Conservation (phyloP, 2,113 vertebrate species). For the Tragelaphus buxtoni region DNA sequence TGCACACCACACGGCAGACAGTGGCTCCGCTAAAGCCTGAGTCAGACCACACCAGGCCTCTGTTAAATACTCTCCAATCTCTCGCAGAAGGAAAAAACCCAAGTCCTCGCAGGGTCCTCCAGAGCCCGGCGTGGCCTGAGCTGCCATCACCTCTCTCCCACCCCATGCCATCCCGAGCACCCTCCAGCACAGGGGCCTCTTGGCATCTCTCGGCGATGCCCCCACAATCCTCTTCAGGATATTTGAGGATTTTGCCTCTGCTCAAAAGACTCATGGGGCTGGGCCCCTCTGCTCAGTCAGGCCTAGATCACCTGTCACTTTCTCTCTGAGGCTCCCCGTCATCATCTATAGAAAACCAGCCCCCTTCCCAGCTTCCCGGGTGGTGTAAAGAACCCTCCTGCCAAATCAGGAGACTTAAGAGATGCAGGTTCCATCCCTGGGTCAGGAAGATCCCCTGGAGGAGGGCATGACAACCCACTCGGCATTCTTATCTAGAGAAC, state of each 20-base stretch:
- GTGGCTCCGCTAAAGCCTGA: rapidly evolving
- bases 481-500: background rate
- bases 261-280: too few species aligned
- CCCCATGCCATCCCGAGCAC: rapidly evolving
- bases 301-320: background rate
- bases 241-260: too few species aligned
- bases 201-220: rapidly evolving
- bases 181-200: rapidly evolving
- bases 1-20: background rate
- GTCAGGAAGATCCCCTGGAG: background rate
- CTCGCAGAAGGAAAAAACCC: background rate
- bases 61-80: background rate
- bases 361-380: background rate
- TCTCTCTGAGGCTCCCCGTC: background rate
- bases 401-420: background rate
- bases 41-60: background rate
- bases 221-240: background rate
- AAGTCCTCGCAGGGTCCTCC: background rate
- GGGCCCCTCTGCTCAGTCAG: background rate
- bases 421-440: background rate
- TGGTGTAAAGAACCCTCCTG: background rate
- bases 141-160: background rate
- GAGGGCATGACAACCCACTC: background rate
- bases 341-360: rapidly evolving
- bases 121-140: background rate